A percentile compares a stretch with the other conserved stretches of the same genome.
Conservation (phyloP, 1,140 invertebrate species). For the Eueides isabella region DNA sequence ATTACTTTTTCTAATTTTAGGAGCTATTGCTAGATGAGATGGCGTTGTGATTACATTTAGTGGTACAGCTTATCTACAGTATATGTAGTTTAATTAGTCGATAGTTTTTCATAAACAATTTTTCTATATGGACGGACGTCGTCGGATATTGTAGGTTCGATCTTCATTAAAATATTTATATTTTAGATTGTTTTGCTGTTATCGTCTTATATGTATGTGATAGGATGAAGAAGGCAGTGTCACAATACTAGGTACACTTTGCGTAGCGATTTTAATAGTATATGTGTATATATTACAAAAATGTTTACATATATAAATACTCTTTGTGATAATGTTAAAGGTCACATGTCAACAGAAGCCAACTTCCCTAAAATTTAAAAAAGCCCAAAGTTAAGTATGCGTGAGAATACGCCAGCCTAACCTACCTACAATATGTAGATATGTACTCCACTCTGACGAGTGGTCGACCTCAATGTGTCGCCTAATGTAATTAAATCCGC, state of each 20-base stretch:
- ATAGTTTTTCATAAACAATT: too few relatives aligned
- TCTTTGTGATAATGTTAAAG: background rate
- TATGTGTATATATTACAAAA: too few relatives aligned
- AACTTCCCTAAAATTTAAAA: background rate
- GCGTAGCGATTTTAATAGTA: too few relatives aligned
- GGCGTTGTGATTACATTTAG: background rate
- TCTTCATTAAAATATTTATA: too few relatives aligned
- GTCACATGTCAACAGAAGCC: constrained; percentile 7
- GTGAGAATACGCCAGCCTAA: background rate
- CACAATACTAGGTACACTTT: too few relatives aligned
- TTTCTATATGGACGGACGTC: too few relatives aligned
- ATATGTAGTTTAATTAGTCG: too few relatives aligned
- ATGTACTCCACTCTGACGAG: constrained; percentile 19
- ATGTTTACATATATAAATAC: background rate
- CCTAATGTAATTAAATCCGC: constrained; percentile 34
- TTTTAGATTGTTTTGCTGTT: too few relatives aligned
- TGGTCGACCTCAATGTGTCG: constrained; percentile 34
- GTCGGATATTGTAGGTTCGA: too few relatives aligned
- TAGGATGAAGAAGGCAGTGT: too few relatives aligned
- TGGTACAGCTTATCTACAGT: background rate
- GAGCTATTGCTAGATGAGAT: constrained; percentile 1
- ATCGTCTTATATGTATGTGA: too few relatives aligned
- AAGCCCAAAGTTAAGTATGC: background rate
- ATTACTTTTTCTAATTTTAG: constrained; percentile 8
- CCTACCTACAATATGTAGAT: background rate